Evolutionary conservation across 1,140 invertebrate genomes (phyloP), one percentile per base, ranked within the genome.

Genomic region (Ceratina calcarata): DNA sequence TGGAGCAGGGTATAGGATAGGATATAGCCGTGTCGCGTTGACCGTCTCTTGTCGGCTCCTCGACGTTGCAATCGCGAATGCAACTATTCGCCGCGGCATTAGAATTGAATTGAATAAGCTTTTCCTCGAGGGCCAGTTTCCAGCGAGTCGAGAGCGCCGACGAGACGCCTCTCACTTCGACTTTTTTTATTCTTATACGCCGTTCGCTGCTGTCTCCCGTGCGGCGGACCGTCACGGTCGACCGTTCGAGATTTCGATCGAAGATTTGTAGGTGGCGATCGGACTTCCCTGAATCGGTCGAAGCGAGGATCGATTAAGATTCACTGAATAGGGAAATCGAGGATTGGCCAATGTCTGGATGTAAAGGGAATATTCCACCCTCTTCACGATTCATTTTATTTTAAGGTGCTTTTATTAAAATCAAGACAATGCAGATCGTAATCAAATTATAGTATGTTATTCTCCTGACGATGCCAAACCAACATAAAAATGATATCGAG

Each of bases 21-120:
- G n/a, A 51, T 51, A 3, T 51, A 66, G 66, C 69, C 69, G n/a
- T 65, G 61, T 45, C 27, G 37, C 49, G 18, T 45, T 1, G 27
- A n/a, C n/a, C 3, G 24, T 51, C 27, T 27, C 51, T 32, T 75
- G 55, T 66, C 62, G 65, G 55, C 27, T 32, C 27, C 45, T 66
- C 78, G 76, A 72, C 69, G 66, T 49, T 20, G 49, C 62, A 58
- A 78, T 81, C 83, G 81, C 82, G 80, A 82, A 84, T 83, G 85
- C 83, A 81, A 75, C 70, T 82, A 74, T 70, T 76, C 79, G 53
- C 57, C 45, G 81, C 24, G 60, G 53, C 76, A 89, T 89, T 89
- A 89, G 87, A 89, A 89, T 89, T 89, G 87, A 89, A 89, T 88
- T 64, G 87, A 84, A 88, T 77, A 61, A 81, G 84, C 77, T 87